Base-by-base conservation (phyloP, 2,888 invertebrate genomes). In the Patella caerulea region DNA sequence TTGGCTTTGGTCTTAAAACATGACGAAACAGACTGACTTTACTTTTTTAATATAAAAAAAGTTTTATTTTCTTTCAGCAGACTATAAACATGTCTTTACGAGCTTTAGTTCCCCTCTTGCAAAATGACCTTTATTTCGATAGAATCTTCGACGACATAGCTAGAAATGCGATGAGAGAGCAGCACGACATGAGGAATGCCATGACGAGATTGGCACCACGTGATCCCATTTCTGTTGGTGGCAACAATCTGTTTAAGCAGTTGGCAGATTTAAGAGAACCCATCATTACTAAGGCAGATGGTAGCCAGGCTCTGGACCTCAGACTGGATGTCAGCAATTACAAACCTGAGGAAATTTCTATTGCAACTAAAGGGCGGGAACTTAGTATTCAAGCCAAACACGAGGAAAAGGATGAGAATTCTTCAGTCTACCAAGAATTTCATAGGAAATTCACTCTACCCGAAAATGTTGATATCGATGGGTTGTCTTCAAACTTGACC, bases 331-430 rank as follows among this genome's bases (percentile, higher is more conserved):
- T 98, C 87, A 97, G 97, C 91, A 97, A 98, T 93, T 98, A 98
- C 93, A 95, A 96, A 76, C 94, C 94, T 5, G 98, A 98, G 93
- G 98, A 98, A 94, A 97, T 98, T 91, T 97, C 98, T 91, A 98
- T 98, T 85, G 98, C 98, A 94, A 98, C 98, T 85, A 97, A 98
- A 88, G 98, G 98, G 93, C 98, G 98, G 93, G 97, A 97, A 94
- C 94, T 98, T 69, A 78, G 72, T 29, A 97, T 98, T 74, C 97
- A 98, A 92, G 98, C 98, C 82, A 98, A 98, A 93, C 98, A 98
- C 93, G 98, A 98, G 93, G 98, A 99, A 93, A 98, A 98, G 93
- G 95, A 96, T 72, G 97, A 98, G 93, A 97, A 96, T 91, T 97
- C 98, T 93, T 96, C 97, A 72, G 97, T 98, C 82, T 98, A 97